Base-by-base conservation (phyloP, 2,113 vertebrate species). In the Corydoras sp. region DNA sequence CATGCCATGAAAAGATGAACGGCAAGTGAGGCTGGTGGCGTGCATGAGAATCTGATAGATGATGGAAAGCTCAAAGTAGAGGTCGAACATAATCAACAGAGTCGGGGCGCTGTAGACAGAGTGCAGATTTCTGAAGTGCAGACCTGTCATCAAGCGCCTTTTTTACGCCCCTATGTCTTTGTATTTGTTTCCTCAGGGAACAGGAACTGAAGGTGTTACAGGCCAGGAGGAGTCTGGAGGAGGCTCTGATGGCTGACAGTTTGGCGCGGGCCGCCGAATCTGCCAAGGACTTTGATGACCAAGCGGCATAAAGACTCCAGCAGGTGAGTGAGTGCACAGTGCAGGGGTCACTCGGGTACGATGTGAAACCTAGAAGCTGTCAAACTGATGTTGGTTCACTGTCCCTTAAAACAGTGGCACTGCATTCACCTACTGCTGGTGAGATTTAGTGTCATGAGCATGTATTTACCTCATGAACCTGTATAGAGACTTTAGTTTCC, bases 181-280 rank as follows among this genome's bases (percentile, higher is more conserved):
- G 15, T 18, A 12, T 67, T 10, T 56, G n/a, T 69, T 18, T 68
- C 64, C 56, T 51, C 76, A 98, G 95, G 81, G 94, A 95, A 83
- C 95, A 98, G 83, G 95, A 98, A 81, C 83, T 93, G 79, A 89
- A 93, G 77, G 95, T 96, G 14, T 85, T 87, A 30, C 91, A 94
- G 76, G 94, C 95, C 14, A 89, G 95, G 5, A 91, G 91, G 77
- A 95, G 92, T 65, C 82, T 97, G 82, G 94, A 98, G 84, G 94
- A 98, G 43, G 95, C 95, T 0, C 86, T 98, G 62, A 93, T 89
- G 90, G 94, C 92, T 0, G 94, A 98, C 24, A 81, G 90, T 50
- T 72, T 95, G 85, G 94, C 94, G 0, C 89, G 92, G 65, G 85
- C 89, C 5, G 86, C 91, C 0, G 95, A 96, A 58, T 85, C 84